These are phyloP conservation scores for Dipodomys stephensi DNA, from an alignment of 2,113 vertebrate species.

Conservation along the genomic window DNA sequence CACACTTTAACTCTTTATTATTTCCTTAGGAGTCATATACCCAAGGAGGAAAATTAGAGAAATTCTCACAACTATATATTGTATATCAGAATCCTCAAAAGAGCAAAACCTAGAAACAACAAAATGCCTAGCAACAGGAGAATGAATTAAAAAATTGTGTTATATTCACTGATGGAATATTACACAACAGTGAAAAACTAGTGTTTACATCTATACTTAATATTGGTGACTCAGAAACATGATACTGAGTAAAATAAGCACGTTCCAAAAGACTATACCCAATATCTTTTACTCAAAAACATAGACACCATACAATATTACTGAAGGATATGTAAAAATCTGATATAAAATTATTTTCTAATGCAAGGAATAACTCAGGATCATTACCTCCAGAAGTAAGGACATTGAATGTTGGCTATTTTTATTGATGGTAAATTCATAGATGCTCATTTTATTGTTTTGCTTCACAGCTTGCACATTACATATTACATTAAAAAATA, in stretches of 20 bases:
- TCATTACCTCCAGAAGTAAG: conserved; percentile 11
- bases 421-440: not conserved
- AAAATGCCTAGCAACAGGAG: conserved; percentile 43
- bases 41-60: conserved; percentile 11
- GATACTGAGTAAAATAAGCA: conserved; percentile 43
- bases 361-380: conserved; percentile 43
- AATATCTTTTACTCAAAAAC: not conserved
- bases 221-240: conserved; percentile 49
- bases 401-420: conserved; percentile 22
- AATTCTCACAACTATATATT: conserved; percentile 40
- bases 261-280: conserved; percentile 29
- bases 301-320: conserved; percentile 35
- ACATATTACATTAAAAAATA: conserved; percentile 28
- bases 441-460: conserved; percentile 37
- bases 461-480: conserved; percentile 18
- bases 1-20: not conserved
- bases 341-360: conserved; percentile 37
- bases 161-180: conserved; percentile 11
- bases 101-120: not conserved
- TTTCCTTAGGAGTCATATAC: not conserved
- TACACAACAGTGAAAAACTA: conserved; percentile 55
- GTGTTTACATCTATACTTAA: not conserved
- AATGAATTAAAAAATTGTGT: conserved; percentile 24
- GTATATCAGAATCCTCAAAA: conserved; percentile 17
- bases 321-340: conserved; percentile 15